These are phyloP conservation scores for Hippocampus guttulatus DNA, from an alignment of 2,113 vertebrate genomes.

Conservation along the genomic window DNA sequence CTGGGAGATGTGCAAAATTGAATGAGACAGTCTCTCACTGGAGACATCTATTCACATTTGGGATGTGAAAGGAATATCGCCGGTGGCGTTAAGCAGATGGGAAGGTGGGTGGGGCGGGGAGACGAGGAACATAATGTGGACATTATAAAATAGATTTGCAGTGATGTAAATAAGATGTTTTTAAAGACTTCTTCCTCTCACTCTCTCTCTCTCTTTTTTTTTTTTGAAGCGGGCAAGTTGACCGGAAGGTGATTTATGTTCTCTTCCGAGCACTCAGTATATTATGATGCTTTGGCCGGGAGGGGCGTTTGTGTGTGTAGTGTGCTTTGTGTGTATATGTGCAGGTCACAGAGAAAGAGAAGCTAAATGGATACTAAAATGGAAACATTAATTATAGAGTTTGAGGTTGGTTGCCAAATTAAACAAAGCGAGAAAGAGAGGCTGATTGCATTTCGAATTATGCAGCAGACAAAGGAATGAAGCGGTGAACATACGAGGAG, in stretches of 20 bases:
- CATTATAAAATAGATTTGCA: constrained; percentile 17
- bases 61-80: constrained; percentile 8
- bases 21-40: constrained; percentile 16
- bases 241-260: constrained; percentile 63
- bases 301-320: constrained; percentile 4
- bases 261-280: constrained; percentile 45
- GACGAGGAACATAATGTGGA: background rate
- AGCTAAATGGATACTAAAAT: constrained; percentile 31
- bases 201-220: constrained; percentile 19
- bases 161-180: constrained; percentile 22
- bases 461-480: constrained; percentile 25
- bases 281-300: constrained; percentile 43
- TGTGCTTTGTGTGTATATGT: background rate
- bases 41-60: constrained; percentile 26
- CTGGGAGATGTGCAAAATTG: constrained; percentile 20
- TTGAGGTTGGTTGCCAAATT: constrained; percentile 46
- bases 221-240: constrained; percentile 36
- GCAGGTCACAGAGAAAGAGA: constrained; percentile 22
- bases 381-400: constrained; percentile 51
- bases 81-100: background rate
- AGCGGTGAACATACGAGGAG: constrained; percentile 3
- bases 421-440: constrained; percentile 39
- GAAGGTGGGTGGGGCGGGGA: background rate
- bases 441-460: constrained; percentile 53
- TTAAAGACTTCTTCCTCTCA: constrained; percentile 11